A percentile compares a stretch with the other conserved stretches of the same genome.
Evolutionary conservation across 2,888 invertebrate species (phyloP).

Genomic region (Baronia brevicornis): DNA sequence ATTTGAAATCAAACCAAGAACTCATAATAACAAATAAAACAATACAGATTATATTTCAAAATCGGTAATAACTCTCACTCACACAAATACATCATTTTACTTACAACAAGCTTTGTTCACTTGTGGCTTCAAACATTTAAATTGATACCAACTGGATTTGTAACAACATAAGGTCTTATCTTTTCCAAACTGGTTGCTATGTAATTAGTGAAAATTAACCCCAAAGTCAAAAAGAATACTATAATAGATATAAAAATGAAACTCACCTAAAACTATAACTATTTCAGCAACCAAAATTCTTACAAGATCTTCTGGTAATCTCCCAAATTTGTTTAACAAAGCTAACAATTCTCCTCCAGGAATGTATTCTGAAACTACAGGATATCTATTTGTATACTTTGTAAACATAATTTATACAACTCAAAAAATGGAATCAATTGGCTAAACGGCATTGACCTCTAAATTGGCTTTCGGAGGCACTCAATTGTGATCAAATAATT

Average conservation of each 20-base stretch:
- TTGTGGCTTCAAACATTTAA: too few species aligned
- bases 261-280: conserved; percentile 88
- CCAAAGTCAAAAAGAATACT: conserved; percentile 2
- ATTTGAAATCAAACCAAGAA: too few species aligned
- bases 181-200: too few species aligned
- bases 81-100: too few species aligned
- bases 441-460: conserved; percentile 28
- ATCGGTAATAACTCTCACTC: too few species aligned
- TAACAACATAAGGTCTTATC: too few species aligned
- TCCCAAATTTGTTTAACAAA: conserved; percentile 82
- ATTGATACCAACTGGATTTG: too few species aligned
- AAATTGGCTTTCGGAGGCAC: conserved; percentile 17
- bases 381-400: conserved; percentile 5
- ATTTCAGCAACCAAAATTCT: conserved; percentile 91
- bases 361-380: conserved; percentile 87
- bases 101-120: too few species aligned
- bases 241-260: conserved; percentile 19
- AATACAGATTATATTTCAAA: too few species aligned
- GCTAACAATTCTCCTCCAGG: conserved; percentile 88
- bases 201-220: too few species aligned
- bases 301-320: conserved; percentile 85
- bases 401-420: conserved; percentile 13
- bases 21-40: too few species aligned
- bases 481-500: conserved; percentile 16
- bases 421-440: conserved; percentile 11